Evolutionary conservation across 2,113 vertebrate genomes (phyloP), one percentile per base, ranked within the genome.

Genomic region (Etheostoma spectabile): DNA sequence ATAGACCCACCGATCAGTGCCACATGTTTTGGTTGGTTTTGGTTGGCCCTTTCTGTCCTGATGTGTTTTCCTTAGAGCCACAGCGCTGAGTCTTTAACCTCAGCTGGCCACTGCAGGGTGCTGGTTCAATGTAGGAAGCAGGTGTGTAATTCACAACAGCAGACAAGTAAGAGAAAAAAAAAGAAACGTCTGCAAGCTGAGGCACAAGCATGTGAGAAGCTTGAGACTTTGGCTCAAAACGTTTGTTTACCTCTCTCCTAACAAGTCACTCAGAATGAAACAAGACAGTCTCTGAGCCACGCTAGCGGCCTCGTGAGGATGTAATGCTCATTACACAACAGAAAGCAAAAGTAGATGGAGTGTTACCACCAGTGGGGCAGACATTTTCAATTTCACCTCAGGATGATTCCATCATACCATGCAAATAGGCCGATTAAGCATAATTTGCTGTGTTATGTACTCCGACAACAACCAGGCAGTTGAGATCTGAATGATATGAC

Each of bases 71-170:
- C 74, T 33, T 49, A 60, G 30, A 80, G 24, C 15, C 74, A 62
- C 75, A 57, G 68, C 7, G n/a, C 51, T 30, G 22, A 77, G 78
- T 78, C 75, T 68, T 55, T 65, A 69, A 86, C 80, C 78, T 85
- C 78, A 79, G 78, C 78, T 73, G 80, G 70, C 45, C 83, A 70
- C 82, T 61, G 82, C 80, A 87, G 88, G 70, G 80, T 81, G 69
- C 74, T 75, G 52, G 57, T 75, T 74, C 48, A 84, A 81, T 22
- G 27, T 48, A 76, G 48, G 73, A 79, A 86, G 88, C 90, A 92
- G 87, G 92, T 92, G 90, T 84, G 77, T 63, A 56, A 80, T 63
- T 89, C 77, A 76, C 61, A 84, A 76, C 65, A 83, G 79, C 55
- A 69, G 73, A 65, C 75, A 35, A 76, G 84, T 66, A 3, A 1